phyloP scores from a whole-genome alignment of 2,113 vertebrate species.

The Balaenoptera acutorostrata region DNA sequence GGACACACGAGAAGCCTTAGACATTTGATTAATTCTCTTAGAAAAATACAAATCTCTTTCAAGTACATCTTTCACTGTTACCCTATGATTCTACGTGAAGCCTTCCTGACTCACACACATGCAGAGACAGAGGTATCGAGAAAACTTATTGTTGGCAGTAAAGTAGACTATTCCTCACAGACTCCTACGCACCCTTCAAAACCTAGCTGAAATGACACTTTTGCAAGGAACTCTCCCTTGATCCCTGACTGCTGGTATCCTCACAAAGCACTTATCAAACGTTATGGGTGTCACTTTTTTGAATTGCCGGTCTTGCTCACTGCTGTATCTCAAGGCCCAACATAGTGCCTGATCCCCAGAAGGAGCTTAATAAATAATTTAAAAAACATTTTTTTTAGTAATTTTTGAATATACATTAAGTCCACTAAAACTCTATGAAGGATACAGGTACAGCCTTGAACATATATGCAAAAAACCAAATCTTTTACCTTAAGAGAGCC shows the following conservation, averaged over 20 bases:
- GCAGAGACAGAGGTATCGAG: neutral
- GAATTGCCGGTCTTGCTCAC: neutral
- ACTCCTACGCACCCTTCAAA: neutral
- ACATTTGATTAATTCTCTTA: neutral
- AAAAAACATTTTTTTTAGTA: neutral
- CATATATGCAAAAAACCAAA: neutral
- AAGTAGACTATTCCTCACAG: neutral
- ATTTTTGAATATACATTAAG: neutral
- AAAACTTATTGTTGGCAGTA: neutral
- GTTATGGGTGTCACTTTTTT: neutral
- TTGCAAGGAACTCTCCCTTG: neutral
- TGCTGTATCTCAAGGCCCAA: neutral
- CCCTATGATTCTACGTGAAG: neutral
- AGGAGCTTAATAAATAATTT: neutral
- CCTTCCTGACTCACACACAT: neutral
- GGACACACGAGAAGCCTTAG: neutral
- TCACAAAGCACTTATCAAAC: neutral
- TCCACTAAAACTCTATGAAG: neutral
- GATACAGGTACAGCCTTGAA: neutral
- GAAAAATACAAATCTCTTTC: neutral
- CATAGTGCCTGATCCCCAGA: neutral
- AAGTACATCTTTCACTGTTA: neutral
- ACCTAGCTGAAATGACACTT: neutral
- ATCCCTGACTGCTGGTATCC: neutral
- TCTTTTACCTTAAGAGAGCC: neutral